phyloP scores from a whole-genome alignment of 2,113 vertebrate genomes.

The Anarhynchus alexandrinus region DNA sequence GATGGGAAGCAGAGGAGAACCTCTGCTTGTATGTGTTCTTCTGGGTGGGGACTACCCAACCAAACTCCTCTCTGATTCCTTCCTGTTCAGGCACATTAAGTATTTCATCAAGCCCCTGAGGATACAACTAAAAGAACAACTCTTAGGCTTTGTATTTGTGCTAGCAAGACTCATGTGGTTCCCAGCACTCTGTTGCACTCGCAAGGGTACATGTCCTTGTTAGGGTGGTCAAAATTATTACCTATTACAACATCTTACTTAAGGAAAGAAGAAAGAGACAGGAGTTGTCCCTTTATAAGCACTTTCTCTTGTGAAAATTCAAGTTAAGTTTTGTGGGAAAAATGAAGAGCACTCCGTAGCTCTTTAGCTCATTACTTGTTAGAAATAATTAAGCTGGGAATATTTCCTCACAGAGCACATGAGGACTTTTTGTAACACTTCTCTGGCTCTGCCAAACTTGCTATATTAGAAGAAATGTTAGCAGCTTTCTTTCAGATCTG shows the following conservation, averaged over 20 bases:
- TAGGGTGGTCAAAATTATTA: neutral
- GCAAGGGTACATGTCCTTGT: neutral
- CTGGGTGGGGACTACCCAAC: neutral
- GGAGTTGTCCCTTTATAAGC: neutral
- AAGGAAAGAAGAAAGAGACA: neutral
- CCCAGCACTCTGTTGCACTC: neutral
- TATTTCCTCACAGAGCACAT: neutral
- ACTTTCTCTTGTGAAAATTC: neutral
- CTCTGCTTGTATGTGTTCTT: neutral
- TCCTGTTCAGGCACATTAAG: neutral
- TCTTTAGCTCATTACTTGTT: neutral
- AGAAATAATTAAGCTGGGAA: neutral
- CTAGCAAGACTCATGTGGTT: neutral
- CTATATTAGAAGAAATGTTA: neutral
- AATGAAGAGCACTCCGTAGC: neutral
- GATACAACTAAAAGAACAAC: neutral
- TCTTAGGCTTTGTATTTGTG: neutral
- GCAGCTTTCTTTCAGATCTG: neutral
- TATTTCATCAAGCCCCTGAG: neutral
- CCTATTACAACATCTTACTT: neutral
- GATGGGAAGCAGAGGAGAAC: neutral
- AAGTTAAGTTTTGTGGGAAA: neutral
- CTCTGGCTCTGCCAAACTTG: neutral
- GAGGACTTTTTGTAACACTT: neutral
- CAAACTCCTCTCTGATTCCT: neutral